Percentiles rank a stretch among this genome's conserved stretches.
Evolutionary conservation across 2,113 vertebrate genomes (phyloP).

Genomic region (Onychostoma macrolepis): DNA sequence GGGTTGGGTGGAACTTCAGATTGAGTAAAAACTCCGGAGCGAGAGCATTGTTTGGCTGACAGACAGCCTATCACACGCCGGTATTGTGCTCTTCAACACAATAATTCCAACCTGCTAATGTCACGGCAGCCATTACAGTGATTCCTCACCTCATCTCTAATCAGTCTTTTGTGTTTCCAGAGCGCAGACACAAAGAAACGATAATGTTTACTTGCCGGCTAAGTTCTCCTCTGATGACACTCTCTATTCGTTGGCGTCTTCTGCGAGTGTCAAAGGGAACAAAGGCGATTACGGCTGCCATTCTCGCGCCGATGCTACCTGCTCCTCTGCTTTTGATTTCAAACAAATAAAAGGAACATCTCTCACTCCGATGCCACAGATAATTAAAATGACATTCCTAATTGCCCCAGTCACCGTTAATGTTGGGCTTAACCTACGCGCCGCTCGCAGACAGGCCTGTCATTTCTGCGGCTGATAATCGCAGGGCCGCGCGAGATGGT

Average conservation of each 20-base stretch:
- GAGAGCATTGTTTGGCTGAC: conserved; percentile 77
- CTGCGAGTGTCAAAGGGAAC: conserved; percentile 71
- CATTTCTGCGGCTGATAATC: conserved; percentile 80
- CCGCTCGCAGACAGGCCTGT: conserved; percentile 83
- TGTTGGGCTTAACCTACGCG: conserved; percentile 85
- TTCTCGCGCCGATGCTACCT: conserved; percentile 80
- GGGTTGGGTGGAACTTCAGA: conserved; percentile 58
- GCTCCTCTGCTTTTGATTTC: conserved; percentile 68
- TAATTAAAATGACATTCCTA: conserved; percentile 94
- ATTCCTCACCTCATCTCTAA: conserved; percentile 70
- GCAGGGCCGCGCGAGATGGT: conserved; percentile 61
- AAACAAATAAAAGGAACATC: conserved; percentile 77
- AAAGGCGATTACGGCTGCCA: conserved; percentile 77
- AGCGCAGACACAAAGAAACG: conserved; percentile 71
- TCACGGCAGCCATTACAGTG: conserved; percentile 73
- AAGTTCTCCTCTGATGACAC: conserved; percentile 66
- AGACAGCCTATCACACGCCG: conserved; percentile 67
- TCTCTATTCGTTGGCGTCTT: conserved; percentile 64
- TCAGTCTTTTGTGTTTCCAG: conserved; percentile 76
- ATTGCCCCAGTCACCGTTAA: conserved; percentile 84
- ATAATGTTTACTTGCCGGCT: conserved; percentile 76
- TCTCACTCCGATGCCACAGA: conserved; percentile 83
- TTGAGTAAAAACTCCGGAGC: conserved; percentile 66
- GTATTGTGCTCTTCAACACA: conserved; percentile 67
- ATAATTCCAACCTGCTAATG: conserved; percentile 80